Conservation (phyloP, 2,888 invertebrate genomes). For the Zele albiditarsus region DNA sequence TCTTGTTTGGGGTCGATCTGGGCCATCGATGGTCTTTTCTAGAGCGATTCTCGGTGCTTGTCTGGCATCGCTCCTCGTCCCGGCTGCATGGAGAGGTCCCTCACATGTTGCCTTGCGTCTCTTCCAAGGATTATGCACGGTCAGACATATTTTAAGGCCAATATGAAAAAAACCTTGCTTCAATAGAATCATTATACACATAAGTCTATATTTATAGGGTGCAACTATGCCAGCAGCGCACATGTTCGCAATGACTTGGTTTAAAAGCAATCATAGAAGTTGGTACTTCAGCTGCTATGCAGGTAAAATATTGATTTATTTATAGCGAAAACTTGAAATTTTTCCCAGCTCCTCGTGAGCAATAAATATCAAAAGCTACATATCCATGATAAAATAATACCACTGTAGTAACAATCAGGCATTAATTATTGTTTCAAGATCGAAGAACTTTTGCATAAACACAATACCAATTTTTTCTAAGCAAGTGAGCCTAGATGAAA, state of each 20-base stretch:
- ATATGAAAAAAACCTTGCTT: neutral
- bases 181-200: neutral
- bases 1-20: constrained; percentile 75
- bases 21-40: constrained; percentile 76
- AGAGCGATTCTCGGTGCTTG: constrained; percentile 76
- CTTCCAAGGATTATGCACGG: constrained; percentile 76
- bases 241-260: constrained; percentile 77
- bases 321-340: neutral
- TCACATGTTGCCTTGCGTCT: constrained; percentile 76
- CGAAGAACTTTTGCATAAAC: no score
- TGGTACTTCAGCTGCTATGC: constrained; percentile 77
- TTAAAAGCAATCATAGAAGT: constrained; percentile 75
- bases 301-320: constrained; percentile 65
- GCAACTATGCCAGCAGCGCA: constrained; percentile 78
- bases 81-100: constrained; percentile 77
- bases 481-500: no score
- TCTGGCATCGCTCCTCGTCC: constrained; percentile 74
- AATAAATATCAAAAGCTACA: no score
- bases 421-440: no score
- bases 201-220: constrained; percentile 69
- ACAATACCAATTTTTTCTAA: no score
- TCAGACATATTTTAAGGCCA: constrained; percentile 57
- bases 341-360: no score
- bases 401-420: no score
- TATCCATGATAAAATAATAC: no score